Evolutionary conservation across 2,797 vertebrate species (phyloP).

Genomic region (Acrossocheilus wenchowensis): DNA sequence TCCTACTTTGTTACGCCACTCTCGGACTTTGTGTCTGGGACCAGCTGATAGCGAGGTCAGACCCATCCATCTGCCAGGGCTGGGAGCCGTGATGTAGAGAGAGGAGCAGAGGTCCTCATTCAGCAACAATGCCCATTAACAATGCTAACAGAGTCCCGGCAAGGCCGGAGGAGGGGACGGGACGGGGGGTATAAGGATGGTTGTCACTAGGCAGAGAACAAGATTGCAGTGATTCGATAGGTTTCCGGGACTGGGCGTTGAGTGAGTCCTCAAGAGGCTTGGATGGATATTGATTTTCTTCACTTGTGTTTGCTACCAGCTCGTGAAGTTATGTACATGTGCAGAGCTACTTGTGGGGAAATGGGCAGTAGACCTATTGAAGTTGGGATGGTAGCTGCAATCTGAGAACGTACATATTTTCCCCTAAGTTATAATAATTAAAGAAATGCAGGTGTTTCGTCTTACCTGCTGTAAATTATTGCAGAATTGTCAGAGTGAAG

Average conservation of each 20-base stretch:
- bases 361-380: background rate
- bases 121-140: conserved; percentile 84
- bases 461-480: background rate
- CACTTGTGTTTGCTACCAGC: conserved; percentile 62
- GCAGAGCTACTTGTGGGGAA: conserved; percentile 52
- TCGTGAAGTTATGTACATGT: conserved; percentile 71
- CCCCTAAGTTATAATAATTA: conserved; percentile 18
- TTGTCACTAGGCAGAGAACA: conserved; percentile 81
- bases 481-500: conserved; percentile 2
- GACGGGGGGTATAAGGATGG: conserved; percentile 55
- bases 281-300: conserved; percentile 77
- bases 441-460: conserved; percentile 11
- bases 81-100: conserved; percentile 74
- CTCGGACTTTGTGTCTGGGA: conserved; percentile 77
- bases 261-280: conserved; percentile 72
- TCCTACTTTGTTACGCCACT: conserved; percentile 84
- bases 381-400: background rate
- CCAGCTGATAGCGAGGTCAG: conserved; percentile 80
- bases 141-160: conserved; percentile 77
- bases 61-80: conserved; percentile 82
- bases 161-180: conserved; percentile 65
- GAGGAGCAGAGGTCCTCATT: conserved; percentile 82
- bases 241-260: conserved; percentile 72
- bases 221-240: conserved; percentile 77
- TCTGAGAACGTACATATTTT: conserved; percentile 20